Base-by-base conservation (phyloP, 2,113 vertebrate species). In the Falco punctatus region DNA sequence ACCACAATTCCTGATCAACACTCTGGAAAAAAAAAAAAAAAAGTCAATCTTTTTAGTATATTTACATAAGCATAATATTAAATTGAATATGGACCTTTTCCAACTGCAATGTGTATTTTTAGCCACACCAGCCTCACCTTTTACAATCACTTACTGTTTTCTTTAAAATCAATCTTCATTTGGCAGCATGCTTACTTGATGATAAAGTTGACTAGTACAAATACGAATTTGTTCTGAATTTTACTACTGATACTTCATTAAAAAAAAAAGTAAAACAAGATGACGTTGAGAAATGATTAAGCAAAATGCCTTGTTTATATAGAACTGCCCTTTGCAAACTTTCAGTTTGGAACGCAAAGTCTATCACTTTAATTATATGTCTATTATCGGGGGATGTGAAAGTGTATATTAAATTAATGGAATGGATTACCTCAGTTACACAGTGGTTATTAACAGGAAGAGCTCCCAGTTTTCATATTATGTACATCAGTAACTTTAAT, bases 401-500 rank as follows among this genome's bases (percentile, higher is more conserved):
- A 97, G 88, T 97, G 93, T 98, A 92, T 97, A 98, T 98, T 98
- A 98, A 98, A 98, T 98, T 98, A 98, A 98, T 95, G 95, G 96
- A 98, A 98, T 94, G 92, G 92, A 98, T 97, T 98, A 96, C 96
- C 88, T 97, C 94, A 92, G 97, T 97, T 97, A 97, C 97, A 96
- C 93, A 96, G 93, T 95, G 98, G 98, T 98, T 98, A 98, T 97
- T 96, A 97, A 97, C 97, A 98, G 98, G 97, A 98, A 98, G 97
- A 96, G 97, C 90, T 98, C 97, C 97, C 93, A 91, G 95, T 98
- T 98, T 98, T 98, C 97, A 96, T 97, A 98, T 98, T 98, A 98
- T 97, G 97, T 98, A 98, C 98, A 96, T 98, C 94, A 95, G 97
- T 98, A 98, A 98, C 98, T 98, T 98, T 97, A 98, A 98, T 98